phyloP scores from a whole-genome alignment of 2,888 invertebrate genomes.

The Hipparchia semele region DNA sequence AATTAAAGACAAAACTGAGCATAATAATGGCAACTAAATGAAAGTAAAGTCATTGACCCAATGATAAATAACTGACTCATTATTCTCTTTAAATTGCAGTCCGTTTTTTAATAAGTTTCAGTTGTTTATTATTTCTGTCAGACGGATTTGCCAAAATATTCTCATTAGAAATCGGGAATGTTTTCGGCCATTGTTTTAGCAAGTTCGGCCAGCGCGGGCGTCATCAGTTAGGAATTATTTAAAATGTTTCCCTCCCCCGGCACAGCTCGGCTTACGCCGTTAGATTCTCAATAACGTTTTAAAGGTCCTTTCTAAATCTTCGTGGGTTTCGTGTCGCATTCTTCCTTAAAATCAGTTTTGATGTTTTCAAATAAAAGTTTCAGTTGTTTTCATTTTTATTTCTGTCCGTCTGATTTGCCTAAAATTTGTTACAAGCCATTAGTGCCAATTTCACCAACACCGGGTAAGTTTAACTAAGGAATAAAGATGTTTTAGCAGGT shows the following conservation, averaged over 20 bases:
- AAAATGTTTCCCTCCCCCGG: conserved; percentile 20
- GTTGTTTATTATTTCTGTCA: conserved; percentile 30
- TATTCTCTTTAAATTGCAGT: conserved; percentile 3
- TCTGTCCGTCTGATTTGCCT: background rate
- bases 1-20: too few species aligned
- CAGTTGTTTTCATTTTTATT: background rate
- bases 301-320: conserved; percentile 26
- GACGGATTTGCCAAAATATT: conserved; percentile 56
- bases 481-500: too few species aligned
- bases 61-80: conserved; percentile 10
- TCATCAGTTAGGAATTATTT: conserved; percentile 62
- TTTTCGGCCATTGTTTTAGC: conserved; percentile 63
- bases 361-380: background rate
- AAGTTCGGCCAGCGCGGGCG: conserved; percentile 68
- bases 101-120: conserved; percentile 16
- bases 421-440: background rate
- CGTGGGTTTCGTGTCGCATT: conserved; percentile 3
- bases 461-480: too few species aligned
- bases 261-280: conserved; percentile 16
- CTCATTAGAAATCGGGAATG: conserved; percentile 79
- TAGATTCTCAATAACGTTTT: conserved; percentile 33
- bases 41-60: background rate
- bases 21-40: background rate
- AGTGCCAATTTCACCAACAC: too few species aligned
- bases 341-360: conserved; percentile 1